Evolutionary conservation across 2,797 vertebrate genomes (phyloP), one percentile per base, ranked within the genome.

Genomic region (Argentina silus): DNA sequence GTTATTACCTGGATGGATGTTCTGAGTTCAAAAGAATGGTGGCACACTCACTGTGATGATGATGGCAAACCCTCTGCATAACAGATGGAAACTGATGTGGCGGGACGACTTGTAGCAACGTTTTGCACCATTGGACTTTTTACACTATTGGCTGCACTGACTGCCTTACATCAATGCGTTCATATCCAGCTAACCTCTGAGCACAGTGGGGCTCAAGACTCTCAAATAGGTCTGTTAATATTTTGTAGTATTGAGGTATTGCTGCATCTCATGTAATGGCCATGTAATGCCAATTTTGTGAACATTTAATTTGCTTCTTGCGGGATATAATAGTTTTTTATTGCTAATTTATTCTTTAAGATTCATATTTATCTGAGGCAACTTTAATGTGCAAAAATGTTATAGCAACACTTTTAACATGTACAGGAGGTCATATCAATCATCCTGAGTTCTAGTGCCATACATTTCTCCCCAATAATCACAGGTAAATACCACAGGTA

Each of bases 391-490:
- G 69, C 43, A 77, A 65, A 73, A 55, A 75, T 47, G 55, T 68
- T 55, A 67, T 60, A 69, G 10, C n/a, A 59, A 19, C 17, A 19
- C 42, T n/a, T 44, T 15, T 14, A 59, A 6, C 11, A 47, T 59
- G 23, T 57, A 45, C 55, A 19, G 65, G 75, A 77, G 56, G 79
- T 56, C 83, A 80, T 67, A 69, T 80, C 57, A 73, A 76, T 72
- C 77, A 81, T 83, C 78, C 81, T 59, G 72, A 74, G 61, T 56
- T 70, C 72, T 88, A 88, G 91, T 91, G 91, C 90, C 90, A 93
- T 89, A 88, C 77, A 87, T 85, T 84, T 74, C 70, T 77, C 74
- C 77, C 55, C 71, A 60, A 81, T 73, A 74, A 78, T 3, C 63
- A 79, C 70, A 45, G 7, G 27, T 36, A 36, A 36, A 36, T 36